Evolutionary conservation across 1,140 invertebrate species (phyloP), one percentile per base, ranked within the genome.

Genomic region (Lepidotrigona ventralis): DNA sequence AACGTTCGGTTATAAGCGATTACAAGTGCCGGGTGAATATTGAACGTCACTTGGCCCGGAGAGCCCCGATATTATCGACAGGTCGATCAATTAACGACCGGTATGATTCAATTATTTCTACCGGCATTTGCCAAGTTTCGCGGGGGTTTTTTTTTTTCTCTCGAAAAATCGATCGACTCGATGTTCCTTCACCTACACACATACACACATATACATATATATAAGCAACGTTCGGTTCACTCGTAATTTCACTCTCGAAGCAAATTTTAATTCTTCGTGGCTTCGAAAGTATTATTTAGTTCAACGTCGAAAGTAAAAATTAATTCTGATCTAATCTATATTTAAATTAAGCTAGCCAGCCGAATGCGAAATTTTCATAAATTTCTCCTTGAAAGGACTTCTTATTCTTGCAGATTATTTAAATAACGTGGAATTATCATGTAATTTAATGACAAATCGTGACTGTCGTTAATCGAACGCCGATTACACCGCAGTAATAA

Each of bases 1-100:
- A 78, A 83, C 81, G 29, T 77, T 60, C 63, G 66, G 15, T 60
- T 26, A 77, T 82, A 77, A 77, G 54, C 80, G 74, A 39, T 56
- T 51, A 58, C 66, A 77, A 70, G 73, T 68, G 51, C 6, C 63
- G 33, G 39, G 11, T n/a, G 64, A 83, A 83, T 60, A 70, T 77
- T 53, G 74, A 83, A 78, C 73, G 39, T 26, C 66, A 8, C 29
- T 39, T 66, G 39, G 6, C 17, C 17, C 23, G 39, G 39, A 39
- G 46, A 39, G 46, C 39, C 51, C 21, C 19, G 63, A 29, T 51
- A 83, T 83, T 83, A 77, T 77, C 26, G 79, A 17, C 73, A 21
- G 60, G 8, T 33, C 79, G 64, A 82, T 77, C 64, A 63, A 77
- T 77, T 69, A 58, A 77, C 23, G 74, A 69, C 29, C 39, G 21